Base-by-base conservation (phyloP, 2,797 vertebrate genomes). In the Rhabdomys pumilio region DNA sequence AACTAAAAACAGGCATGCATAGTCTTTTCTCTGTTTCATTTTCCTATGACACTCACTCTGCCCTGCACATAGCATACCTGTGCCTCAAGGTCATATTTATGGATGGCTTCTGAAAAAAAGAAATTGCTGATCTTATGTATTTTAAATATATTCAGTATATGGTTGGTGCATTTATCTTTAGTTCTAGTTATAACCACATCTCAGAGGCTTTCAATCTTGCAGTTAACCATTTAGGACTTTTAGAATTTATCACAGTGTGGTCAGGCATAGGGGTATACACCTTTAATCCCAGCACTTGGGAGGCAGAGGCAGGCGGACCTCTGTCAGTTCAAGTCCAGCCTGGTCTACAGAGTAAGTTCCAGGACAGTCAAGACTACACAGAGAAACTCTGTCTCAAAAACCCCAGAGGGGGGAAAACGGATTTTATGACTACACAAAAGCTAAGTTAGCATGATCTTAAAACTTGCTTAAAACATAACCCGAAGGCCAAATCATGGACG, bases 141-240 rank as follows among this genome's bases (percentile, higher is more conserved):
- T 96, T 90, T 92, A 86, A 96, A 96, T 89, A 81, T 92, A 95
- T 92, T 90, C 53, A 44, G 17, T 82, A 94, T 50, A 79, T 72
- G 34, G 95, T 31, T 88, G 9, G 34, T 82, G 19, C 22, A 41
- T 80, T 95, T 97, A 96, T 89, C 95, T 97, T 95, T 93, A 96
- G 59, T 26, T 83, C 65, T 95, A n/a, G 61, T 93, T 96, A 63
- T 44, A 85, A 90, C 0, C 95, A 44, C 4, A 82, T 26, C 83
- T 88, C 59, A 59, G 65, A 96, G 24, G 17, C 41, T 88, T 97
- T 95, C 80, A 65, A 34, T 94, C 72, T 94, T 92, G 34, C 31
- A 96, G 50, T 93, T 97, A 97, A 97, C 92, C 92, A 97, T 96
- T 91, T 89, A 95, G 92, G 82, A 65, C 89, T 75, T 97, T 87